Evolutionary conservation across 2,888 invertebrate species (phyloP).

Genomic region (Metacarcinus magister): DNA sequence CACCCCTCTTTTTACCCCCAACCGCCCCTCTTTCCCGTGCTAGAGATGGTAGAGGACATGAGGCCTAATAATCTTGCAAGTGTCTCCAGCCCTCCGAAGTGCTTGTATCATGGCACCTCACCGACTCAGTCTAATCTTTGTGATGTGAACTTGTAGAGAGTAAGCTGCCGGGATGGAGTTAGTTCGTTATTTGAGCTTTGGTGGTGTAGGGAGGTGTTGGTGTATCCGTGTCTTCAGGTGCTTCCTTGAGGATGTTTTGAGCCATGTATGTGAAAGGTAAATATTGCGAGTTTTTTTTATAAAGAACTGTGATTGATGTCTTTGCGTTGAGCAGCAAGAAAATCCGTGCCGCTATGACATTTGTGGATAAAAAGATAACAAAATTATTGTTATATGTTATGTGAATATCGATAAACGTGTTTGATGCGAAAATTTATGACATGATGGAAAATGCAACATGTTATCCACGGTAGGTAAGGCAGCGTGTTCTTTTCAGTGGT

Average conservation of each 20-base stretch:
- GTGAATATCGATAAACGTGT: slow-evolving; percentile 7
- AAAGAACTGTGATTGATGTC: not conserved
- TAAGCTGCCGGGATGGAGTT: slow-evolving; percentile 42
- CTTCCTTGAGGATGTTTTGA: not conserved
- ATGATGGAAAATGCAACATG: not conserved
- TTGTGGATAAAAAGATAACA: not conserved
- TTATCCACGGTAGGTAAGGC: not conserved
- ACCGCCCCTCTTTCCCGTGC: slow-evolving; percentile 50
- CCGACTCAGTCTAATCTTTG: slow-evolving; percentile 63
- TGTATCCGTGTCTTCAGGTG: slow-evolving; percentile 33
- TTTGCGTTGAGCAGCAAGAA: not conserved
- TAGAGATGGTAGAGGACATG: slow-evolving; percentile 67
- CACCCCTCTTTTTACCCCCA: not conserved
- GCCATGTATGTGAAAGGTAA: not conserved
- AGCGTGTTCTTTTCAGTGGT: not conserved
- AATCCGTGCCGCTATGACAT: not conserved
- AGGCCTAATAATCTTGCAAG: slow-evolving; percentile 77
- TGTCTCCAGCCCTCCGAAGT: slow-evolving; percentile 64
- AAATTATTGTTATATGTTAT: not conserved
- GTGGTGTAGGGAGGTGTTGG: not conserved
- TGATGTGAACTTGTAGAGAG: slow-evolving; percentile 52
- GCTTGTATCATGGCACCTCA: slow-evolving; percentile 60
- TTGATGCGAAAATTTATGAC: slow-evolving; percentile 2
- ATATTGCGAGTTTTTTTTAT: not conserved
- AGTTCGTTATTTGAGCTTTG: slow-evolving; percentile 46